Evolutionary conservation across 2,113 vertebrate species (phyloP).

Genomic region (Vidua macroura): DNA sequence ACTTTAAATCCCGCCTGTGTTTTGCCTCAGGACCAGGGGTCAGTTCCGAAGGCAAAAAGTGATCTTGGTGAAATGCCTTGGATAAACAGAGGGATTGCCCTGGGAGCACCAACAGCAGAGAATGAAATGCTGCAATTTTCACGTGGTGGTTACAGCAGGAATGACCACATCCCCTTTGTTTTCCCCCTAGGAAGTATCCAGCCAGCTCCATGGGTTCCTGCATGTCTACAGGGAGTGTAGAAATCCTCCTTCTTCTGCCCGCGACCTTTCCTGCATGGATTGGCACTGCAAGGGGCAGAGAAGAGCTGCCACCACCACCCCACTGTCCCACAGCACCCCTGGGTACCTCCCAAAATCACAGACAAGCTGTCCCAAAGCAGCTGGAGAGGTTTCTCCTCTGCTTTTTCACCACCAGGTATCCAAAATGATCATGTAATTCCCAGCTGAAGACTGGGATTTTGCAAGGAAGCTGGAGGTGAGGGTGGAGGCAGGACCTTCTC

Average conservation of each 20-base stretch:
- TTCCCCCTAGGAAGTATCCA: background rate
- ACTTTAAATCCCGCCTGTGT: background rate
- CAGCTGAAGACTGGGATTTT: background rate
- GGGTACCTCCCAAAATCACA: background rate
- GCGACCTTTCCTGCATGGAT: accelerated
- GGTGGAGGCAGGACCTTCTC: background rate
- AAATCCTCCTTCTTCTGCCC: background rate
- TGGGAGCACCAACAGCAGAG: background rate
- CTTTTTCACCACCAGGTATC: background rate
- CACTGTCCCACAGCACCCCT: accelerated
- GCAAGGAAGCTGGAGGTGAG: background rate
- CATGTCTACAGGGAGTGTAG: accelerated
- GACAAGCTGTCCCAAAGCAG: background rate
- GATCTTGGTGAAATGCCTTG: background rate
- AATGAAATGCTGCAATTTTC: background rate
- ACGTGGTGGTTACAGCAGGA: background rate
- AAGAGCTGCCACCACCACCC: background rate
- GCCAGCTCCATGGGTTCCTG: accelerated
- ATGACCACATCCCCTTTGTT: background rate
- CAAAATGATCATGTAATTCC: background rate
- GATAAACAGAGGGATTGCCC: background rate
- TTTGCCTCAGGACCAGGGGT: background rate
- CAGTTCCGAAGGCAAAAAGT: background rate
- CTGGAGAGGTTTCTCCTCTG: background rate
- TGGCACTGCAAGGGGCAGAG: background rate